Base-by-base conservation (phyloP, 2,888 invertebrate species). In the Caenorhabditis sp. region DNA sequence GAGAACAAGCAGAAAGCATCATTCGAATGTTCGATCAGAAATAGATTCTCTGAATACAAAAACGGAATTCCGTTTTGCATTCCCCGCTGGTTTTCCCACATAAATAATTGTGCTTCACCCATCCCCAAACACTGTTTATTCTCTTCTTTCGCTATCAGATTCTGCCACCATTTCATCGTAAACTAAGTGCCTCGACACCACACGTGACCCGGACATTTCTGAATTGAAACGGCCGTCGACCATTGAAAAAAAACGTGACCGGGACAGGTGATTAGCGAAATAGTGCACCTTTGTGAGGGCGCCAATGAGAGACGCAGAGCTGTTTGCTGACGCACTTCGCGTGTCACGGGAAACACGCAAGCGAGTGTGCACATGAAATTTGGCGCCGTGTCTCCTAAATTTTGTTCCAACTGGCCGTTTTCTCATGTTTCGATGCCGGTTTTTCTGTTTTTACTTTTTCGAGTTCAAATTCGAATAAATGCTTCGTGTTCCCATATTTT, bases 311-410 rank as follows among this genome's bases (percentile, higher is more conserved):
- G 74, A 69, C 64, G 69, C 74, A 80, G 80, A 35, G 74, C 61
- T 26, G 56, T 5, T 1, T 40, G 47, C 65, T 80, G 80, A 51
- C 74, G 74, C 74, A 20, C 37, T 51, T 28, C 18, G 13, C n/a
- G 80, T 64, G 72, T 4, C 80, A 74, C 80, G 32, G 9, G 51
- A 80, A 55, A 24, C 9, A 65, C 74, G 74, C 35, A 51, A 74
- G 47, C 32, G 28, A 50, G 67, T 56, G 62, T 62, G 77, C 64
- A 61, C 65, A 55, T 60, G 69, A 35, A 74, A 62, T 50, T 80
- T 80, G 65, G 53, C 76, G 67, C 44, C 56, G 44, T 67, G 71
- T 71, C 74, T 69, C 80, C 80, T 74, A 74, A 80, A 80, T 69
- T 69, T 80, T 58, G 62, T 69, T 51, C 60, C 69, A 69, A 69